Evolutionary conservation across 2,888 invertebrate species (phyloP).

Genomic region (Theretra japonica): DNA sequence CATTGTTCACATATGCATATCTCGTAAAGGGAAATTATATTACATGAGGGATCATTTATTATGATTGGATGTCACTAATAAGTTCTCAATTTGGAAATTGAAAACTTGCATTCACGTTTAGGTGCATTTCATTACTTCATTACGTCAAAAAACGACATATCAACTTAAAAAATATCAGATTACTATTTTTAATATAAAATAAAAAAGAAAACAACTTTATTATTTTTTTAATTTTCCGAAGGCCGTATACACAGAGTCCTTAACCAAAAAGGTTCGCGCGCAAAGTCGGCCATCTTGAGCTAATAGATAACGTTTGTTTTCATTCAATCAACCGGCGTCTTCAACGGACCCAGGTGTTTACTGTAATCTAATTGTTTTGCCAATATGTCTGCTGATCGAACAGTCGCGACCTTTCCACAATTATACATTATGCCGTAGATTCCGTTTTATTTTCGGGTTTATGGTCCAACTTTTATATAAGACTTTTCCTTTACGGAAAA

Average conservation of each 20-base stretch:
- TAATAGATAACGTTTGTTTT: constrained; percentile 40
- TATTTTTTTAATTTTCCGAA: background rate
- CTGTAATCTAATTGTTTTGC: constrained; percentile 29
- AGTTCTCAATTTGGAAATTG: too few relatives aligned
- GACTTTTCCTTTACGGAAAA: too few relatives aligned
- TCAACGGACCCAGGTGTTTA: constrained; percentile 38
- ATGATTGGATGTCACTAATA: too few relatives aligned
- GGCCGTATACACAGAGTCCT: constrained; percentile 31
- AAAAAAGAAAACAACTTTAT: background rate
- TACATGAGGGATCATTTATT: too few relatives aligned
- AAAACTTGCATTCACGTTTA: too few relatives aligned
- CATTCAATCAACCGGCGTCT: constrained; percentile 39
- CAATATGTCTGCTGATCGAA: constrained; percentile 21
- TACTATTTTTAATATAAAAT: background rate
- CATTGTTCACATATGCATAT: too few relatives aligned
- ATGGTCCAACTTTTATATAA: background rate
- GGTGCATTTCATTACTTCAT: too few relatives aligned
- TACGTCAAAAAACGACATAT: too few relatives aligned
- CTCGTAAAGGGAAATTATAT: too few relatives aligned
- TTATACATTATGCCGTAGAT: constrained; percentile 1
- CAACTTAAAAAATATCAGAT: too few relatives aligned
- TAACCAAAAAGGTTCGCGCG: constrained; percentile 31
- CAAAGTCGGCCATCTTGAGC: constrained; percentile 27
- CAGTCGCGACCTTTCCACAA: background rate
- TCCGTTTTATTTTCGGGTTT: background rate